phyloP scores from a whole-genome alignment of 1,140 invertebrate genomes.

The Drosophila busckii region DNA sequence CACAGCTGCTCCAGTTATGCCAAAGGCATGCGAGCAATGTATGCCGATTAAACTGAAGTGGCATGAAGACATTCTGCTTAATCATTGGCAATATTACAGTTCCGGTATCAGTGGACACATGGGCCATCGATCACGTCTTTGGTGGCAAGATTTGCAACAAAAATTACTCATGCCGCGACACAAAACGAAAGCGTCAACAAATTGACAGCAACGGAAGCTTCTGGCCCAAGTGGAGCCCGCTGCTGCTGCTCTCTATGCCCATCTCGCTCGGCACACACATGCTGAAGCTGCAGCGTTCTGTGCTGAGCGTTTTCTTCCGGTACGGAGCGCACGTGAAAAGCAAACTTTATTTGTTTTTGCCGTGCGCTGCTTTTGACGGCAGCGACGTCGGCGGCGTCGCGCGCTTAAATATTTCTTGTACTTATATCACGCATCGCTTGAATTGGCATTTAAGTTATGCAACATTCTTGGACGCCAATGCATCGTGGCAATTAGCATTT shows the following conservation, averaged over 20 bases:
- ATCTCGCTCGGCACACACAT: conserved; percentile 4
- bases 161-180: conserved; percentile 24
- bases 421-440: conserved; percentile 45
- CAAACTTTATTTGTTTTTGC: conserved; percentile 3
- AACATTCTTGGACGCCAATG: conserved; percentile 44
- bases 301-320: conserved; percentile 39
- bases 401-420: conserved; percentile 12
- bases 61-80: conserved; percentile 30
- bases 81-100: conserved; percentile 28
- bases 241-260: conserved; percentile 1
- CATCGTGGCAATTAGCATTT: conserved; percentile 48
- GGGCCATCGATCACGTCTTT: conserved; percentile 31
- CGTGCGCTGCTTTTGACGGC: background rate
- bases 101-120: conserved; percentile 21
- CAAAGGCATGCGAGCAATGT: conserved; percentile 3
- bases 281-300: conserved; percentile 13
- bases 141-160: conserved; percentile 7
- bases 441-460: conserved; percentile 57
- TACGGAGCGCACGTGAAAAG: conserved; percentile 28
- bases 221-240: too few relatives aligned
- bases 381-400: background rate
- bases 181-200: conserved; percentile 1
- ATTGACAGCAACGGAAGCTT: conserved; percentile 22
- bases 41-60: conserved; percentile 4
- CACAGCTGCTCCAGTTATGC: background rate